Evolutionary conservation across 2,888 invertebrate species (phyloP).

Genomic region (Netelia virgata): DNA sequence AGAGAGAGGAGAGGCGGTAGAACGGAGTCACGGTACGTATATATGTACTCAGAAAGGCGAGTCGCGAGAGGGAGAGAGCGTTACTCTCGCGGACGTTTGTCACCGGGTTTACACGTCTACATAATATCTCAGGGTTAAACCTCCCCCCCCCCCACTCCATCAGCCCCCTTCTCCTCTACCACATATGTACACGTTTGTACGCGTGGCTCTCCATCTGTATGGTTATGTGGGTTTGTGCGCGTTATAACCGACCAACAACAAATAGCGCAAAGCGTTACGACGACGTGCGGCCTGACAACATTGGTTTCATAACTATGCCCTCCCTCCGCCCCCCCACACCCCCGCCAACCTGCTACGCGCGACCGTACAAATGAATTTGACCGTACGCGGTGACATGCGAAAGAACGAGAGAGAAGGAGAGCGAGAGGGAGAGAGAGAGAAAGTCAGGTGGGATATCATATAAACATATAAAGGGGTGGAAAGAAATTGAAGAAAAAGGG

Average conservation of each 20-base stretch:
- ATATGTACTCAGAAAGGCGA: conserved; percentile 53
- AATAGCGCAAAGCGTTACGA: conserved; percentile 64
- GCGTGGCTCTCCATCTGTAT: not conserved
- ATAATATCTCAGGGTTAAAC: conserved; percentile 83
- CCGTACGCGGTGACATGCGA: conserved; percentile 59
- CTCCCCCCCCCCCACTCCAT: conserved; percentile 51
- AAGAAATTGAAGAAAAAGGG: conserved; percentile 29
- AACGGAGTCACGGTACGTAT: not conserved
- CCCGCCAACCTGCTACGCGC: conserved; percentile 13
- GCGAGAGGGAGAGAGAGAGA: conserved; percentile 31
- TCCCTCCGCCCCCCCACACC: conserved; percentile 59
- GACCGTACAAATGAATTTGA: conserved; percentile 55
- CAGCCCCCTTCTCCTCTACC: conserved; percentile 12
- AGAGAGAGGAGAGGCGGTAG: too few species aligned
- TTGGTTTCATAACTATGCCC: conserved; percentile 75
- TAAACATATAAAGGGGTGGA: not conserved
- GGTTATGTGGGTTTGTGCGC: not conserved
- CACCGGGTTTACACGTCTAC: conserved; percentile 77
- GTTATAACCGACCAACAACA: conserved; percentile 53
- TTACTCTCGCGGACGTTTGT: conserved; percentile 76
- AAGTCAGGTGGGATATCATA: not conserved
- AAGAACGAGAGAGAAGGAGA: conserved; percentile 24
- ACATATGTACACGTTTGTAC: not conserved
- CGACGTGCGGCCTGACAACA: conserved; percentile 62
- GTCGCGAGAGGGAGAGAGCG: conserved; percentile 47